phyloP scores from a whole-genome alignment of 1,140 invertebrate genomes.

The Drosophila erecta region DNA sequence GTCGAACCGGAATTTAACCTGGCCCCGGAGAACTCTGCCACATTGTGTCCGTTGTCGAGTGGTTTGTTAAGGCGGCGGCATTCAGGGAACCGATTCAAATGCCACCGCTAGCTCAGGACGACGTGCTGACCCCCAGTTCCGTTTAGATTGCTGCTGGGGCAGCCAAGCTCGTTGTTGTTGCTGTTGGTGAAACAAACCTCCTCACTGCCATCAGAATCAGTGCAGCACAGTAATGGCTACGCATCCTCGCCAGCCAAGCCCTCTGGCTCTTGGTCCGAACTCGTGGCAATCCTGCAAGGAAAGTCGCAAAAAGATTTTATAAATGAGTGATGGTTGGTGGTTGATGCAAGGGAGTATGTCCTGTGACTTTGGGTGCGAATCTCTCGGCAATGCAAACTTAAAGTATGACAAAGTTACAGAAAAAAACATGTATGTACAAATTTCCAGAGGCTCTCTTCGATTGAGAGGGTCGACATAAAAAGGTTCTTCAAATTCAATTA shows the following conservation, averaged over 20 bases:
- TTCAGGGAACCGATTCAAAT: conserved; percentile 43
- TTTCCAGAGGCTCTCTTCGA: no score
- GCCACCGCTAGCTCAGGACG: conserved; percentile 76
- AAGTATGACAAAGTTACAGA: background rate
- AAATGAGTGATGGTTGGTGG: conserved; percentile 36
- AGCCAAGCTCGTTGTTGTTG: conserved; percentile 66
- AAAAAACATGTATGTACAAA: background rate
- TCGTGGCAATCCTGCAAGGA: conserved; percentile 69
- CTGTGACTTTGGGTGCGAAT: background rate
- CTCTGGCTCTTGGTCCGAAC: conserved; percentile 62
- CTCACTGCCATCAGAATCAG: conserved; percentile 78
- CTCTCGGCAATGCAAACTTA: conserved; percentile 4
- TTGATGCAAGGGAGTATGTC: background rate
- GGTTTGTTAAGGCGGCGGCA: conserved; percentile 40
- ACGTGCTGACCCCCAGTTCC: conserved; percentile 46
- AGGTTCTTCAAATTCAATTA: no score
- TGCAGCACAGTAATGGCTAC: conserved; percentile 83
- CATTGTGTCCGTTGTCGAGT: conserved; percentile 30
- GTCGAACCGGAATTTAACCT: background rate
- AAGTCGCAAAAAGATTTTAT: conserved; percentile 19
- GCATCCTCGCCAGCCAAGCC: conserved; percentile 74
- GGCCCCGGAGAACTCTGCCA: conserved; percentile 20
- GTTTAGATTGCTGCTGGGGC: conserved; percentile 62
- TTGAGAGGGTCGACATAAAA: no score
- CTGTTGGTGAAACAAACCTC: conserved; percentile 69